Evolutionary conservation across 2,888 invertebrate genomes (phyloP).

Genomic region (Aporophyla nigra): DNA sequence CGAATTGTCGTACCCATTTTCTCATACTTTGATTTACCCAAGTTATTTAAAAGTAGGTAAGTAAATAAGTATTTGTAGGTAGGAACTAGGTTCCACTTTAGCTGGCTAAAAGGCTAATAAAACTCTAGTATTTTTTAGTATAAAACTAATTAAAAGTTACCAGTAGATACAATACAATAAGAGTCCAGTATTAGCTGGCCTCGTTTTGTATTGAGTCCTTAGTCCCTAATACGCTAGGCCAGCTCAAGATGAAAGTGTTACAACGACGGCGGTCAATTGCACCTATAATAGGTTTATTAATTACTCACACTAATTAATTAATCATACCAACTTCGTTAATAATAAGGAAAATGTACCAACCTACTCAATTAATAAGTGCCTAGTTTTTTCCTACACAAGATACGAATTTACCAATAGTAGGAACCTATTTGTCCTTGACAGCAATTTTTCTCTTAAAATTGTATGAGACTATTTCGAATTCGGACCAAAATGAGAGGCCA

Average conservation of each 20-base stretch:
- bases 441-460: too few species aligned
- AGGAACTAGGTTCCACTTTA: neutral
- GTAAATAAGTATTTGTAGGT: neutral
- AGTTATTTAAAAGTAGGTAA: neutral
- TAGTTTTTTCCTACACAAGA: neutral
- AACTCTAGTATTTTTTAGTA: neutral
- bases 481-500: too few species aligned
- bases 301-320: neutral
- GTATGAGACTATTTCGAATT: neutral
- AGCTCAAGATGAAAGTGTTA: too few species aligned
- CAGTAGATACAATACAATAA: neutral
- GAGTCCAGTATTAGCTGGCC: neutral
- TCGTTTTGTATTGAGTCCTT: too few species aligned
- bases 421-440: too few species aligned
- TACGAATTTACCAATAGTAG: too few species aligned
- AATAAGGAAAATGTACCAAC: neutral
- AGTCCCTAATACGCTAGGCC: too few species aligned
- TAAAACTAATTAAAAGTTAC: neutral
- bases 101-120: neutral
- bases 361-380: neutral
- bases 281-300: neutral
- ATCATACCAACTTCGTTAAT: neutral
- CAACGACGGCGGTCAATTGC: neutral
- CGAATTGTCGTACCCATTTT: conserved; percentile 5
- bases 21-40: neutral